Evolutionary conservation across 2,888 invertebrate species (phyloP).

Genomic region (Incurvaria masculella): DNA sequence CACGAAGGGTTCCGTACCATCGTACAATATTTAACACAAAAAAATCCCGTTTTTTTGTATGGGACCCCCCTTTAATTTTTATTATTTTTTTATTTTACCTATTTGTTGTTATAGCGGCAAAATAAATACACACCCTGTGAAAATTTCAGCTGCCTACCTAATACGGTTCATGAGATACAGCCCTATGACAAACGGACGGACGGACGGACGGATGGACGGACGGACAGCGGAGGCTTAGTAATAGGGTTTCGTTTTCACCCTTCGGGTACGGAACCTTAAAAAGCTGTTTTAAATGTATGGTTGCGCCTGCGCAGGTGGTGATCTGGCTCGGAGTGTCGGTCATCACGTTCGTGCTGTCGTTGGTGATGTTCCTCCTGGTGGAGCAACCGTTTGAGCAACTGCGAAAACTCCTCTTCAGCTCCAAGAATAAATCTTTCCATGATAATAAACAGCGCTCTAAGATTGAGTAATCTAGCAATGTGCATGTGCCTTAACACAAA

Average conservation of each 20-base stretch:
- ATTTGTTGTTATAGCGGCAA: too few relatives aligned
- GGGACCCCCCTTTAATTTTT: too few relatives aligned
- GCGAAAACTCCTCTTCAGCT: constrained; percentile 39
- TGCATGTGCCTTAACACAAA: too few relatives aligned
- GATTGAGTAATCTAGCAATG: too few relatives aligned
- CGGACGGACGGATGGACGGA: not conserved
- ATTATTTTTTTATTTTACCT: too few relatives aligned
- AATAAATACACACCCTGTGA: too few relatives aligned
- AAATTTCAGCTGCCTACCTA: too few relatives aligned
- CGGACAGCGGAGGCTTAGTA: not conserved
- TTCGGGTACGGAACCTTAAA: not conserved
- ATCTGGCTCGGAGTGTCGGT: constrained; percentile 42
- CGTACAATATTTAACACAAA: too few relatives aligned
- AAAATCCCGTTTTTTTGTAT: too few relatives aligned
- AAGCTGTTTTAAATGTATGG: not conserved
- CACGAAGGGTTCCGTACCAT: too few relatives aligned
- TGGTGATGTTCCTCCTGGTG: constrained; percentile 41
- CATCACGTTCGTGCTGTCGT: constrained; percentile 33
- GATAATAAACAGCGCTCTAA: too few relatives aligned
- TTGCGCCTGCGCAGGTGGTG: constrained; percentile 34
- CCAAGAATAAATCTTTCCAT: constrained; percentile 31
- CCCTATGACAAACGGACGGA: not conserved
- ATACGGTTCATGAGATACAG: not conserved
- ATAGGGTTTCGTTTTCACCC: not conserved
- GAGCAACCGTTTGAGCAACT: constrained; percentile 44